These are phyloP conservation scores for Hydriomena furcata DNA, from an alignment of 2,888 invertebrate species.

Conservation along the genomic window DNA sequence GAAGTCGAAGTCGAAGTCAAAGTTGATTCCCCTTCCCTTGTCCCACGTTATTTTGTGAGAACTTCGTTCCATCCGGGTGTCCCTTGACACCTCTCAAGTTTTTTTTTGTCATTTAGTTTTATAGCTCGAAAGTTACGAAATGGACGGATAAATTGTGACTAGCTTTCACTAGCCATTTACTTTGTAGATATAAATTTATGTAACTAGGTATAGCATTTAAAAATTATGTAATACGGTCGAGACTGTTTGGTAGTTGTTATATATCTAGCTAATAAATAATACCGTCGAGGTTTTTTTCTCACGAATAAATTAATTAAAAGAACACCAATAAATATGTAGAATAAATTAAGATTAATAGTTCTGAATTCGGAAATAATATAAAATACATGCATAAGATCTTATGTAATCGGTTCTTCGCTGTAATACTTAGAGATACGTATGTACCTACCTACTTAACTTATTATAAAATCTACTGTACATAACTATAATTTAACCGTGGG, in stretches of 20 bases:
- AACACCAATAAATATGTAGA: slow-evolving; percentile 31
- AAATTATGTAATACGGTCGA: neutral
- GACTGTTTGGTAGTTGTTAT: neutral
- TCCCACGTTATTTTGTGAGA: no score
- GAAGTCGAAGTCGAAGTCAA: no score
- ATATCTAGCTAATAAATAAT: neutral
- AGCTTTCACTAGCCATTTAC: slow-evolving; percentile 51
- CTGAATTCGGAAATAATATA: no score
- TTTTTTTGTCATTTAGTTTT: slow-evolving; percentile 7
- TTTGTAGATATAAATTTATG: slow-evolving; percentile 3
- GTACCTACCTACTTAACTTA: no score
- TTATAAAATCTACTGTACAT: slow-evolving; percentile 12
- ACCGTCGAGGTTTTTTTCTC: slow-evolving; percentile 21
- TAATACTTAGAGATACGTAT: no score
- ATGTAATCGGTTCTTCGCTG: no score
- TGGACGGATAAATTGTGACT: slow-evolving; percentile 45
- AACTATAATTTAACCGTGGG: slow-evolving; percentile 16
- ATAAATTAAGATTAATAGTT: no score
- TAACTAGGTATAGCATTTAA: neutral
- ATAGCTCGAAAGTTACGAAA: slow-evolving; percentile 16
- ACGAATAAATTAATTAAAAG: slow-evolving; percentile 29
- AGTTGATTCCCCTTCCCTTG: no score
- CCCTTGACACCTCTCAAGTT: no score
- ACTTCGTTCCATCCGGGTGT: no score
- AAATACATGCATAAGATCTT: no score